Percentiles rank a stretch among this genome's conserved stretches.
phyloP scores from a whole-genome alignment of 23 tunicate genomes.

The Clavelina lepadiformis region DNA sequence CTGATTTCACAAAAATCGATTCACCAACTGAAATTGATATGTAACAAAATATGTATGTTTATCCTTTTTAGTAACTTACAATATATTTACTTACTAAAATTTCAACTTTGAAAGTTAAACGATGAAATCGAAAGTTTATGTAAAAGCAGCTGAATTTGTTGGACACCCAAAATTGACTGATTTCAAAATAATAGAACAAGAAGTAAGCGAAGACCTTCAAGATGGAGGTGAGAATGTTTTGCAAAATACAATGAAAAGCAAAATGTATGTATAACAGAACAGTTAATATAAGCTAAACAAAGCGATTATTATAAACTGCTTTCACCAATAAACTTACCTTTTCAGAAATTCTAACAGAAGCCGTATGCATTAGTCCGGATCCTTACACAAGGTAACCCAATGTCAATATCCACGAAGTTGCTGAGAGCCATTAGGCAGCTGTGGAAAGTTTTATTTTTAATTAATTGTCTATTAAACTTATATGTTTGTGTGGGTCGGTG shows the following conservation, averaged over 20 bases:
- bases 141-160: conserved; percentile 2
- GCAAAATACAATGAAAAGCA: background rate
- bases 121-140: conserved; percentile 9
- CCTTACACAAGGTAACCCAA: conserved; percentile 9
- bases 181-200: conserved; percentile 6
- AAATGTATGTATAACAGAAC: background rate
- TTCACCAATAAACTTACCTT: background rate
- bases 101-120: no score
- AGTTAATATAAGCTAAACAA: background rate
- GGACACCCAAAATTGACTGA: conserved; percentile 4
- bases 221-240: conserved; percentile 8
- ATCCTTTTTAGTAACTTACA: no score
- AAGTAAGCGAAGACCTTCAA: background rate
- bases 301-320: background rate
- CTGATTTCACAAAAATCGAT: no score
- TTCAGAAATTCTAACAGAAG: conserved; percentile 24
- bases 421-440: no score
- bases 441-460: no score
- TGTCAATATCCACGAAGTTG: no score
- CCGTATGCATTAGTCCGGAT: conserved; percentile 19
- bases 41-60: no score
- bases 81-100: no score
- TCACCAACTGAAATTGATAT: no score
- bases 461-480: no score
- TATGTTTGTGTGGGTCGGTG: no score